These are phyloP conservation scores for Agriotes lineatus DNA, from an alignment of 2,888 invertebrate species.

Conservation along the genomic window DNA sequence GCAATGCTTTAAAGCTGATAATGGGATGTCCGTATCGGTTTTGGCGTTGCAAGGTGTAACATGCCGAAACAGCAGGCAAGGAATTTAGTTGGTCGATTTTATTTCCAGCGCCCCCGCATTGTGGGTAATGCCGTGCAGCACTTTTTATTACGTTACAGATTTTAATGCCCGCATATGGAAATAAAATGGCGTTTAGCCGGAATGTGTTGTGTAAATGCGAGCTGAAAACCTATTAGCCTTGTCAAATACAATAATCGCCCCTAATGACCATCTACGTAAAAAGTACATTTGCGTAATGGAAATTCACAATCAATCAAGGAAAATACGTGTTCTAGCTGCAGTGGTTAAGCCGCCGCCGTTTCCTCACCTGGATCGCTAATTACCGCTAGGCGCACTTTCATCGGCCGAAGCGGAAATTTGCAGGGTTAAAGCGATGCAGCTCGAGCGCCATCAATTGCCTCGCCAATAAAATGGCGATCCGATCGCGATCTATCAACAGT, in stretches of 20 bases:
- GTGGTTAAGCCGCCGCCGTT: not conserved
- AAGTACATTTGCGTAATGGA: constrained; percentile 32
- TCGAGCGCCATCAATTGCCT: not conserved
- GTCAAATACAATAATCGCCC: constrained; percentile 29
- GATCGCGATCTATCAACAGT: constrained; percentile 18
- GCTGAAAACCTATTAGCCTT: constrained; percentile 26
- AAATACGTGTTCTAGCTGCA: constrained; percentile 17
- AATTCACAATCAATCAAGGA: constrained; percentile 29
- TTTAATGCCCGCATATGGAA: constrained; percentile 14
- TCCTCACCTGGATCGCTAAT: constrained; percentile 1
- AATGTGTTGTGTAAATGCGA: constrained; percentile 22
- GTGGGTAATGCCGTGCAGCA: not conserved
- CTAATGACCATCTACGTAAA: constrained; percentile 21
- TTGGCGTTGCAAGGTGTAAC: no score
- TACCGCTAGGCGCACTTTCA: not conserved
- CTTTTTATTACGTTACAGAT: constrained; percentile 29
- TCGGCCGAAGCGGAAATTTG: not conserved
- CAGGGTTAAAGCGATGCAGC: not conserved
- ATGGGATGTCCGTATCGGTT: no score
- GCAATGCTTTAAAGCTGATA: no score
- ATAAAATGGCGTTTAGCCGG: constrained; percentile 28
- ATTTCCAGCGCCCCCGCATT: constrained; percentile 8
- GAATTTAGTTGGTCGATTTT: not conserved
- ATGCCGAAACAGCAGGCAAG: no score
- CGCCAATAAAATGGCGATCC: constrained; percentile 11